phyloP scores from a whole-genome alignment of 2,797 vertebrate genomes.

The Syndactyla subalaris region DNA sequence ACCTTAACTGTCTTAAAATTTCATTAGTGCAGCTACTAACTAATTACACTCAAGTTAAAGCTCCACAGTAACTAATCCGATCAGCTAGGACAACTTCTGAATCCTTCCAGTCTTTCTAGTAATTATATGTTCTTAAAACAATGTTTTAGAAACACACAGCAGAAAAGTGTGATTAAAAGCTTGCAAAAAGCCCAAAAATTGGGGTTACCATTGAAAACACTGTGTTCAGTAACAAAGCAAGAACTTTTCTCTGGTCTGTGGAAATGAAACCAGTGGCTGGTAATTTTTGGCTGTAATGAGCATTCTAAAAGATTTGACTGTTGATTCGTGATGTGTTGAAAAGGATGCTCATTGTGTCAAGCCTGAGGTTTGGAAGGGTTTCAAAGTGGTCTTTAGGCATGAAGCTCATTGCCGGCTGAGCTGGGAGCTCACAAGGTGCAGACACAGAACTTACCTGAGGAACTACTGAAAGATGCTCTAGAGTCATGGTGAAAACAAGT shows the following conservation, averaged over 20 bases:
- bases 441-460: not conserved
- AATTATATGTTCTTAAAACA: conserved; percentile 25
- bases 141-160: conserved; percentile 16
- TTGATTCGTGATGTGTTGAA: not conserved
- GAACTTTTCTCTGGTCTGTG: not conserved
- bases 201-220: not conserved
- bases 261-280: conserved; percentile 31
- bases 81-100: conserved; percentile 5
- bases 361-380: not conserved
- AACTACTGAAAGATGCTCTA: not conserved
- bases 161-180: conserved; percentile 45
- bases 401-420: not conserved
- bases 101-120: not conserved
- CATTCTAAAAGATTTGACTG: not conserved
- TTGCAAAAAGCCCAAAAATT: not conserved
- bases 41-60: conserved; percentile 54
- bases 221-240: not conserved
- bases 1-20: conserved; percentile 6
- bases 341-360: not conserved
- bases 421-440: not conserved
- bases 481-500: conserved; percentile 29
- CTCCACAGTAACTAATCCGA: not conserved
- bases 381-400: not conserved
- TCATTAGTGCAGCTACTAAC: conserved; percentile 21
- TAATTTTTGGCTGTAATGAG: conserved; percentile 45